Base-by-base conservation (phyloP, 2,888 invertebrate species). In the Tridacna gigas region DNA sequence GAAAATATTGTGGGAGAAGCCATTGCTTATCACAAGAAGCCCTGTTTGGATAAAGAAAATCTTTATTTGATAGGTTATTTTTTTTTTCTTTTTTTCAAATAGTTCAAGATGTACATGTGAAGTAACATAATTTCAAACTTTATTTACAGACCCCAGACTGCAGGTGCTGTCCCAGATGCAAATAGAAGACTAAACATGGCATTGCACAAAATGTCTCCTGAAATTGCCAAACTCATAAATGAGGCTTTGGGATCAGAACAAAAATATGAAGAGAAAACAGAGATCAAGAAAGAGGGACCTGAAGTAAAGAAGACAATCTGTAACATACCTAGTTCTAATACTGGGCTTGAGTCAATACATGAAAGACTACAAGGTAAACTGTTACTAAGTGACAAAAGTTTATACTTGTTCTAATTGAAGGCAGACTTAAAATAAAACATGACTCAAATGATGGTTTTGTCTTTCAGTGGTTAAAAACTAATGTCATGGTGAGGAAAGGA, bases 151-250 rank as follows among this genome's bases (percentile, higher is more conserved):
- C 90, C 91, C 7, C 85, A 88, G 77, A 90, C 91, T 25, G 90
- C 90, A 7, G 61, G 79, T 12, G 83, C 81, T 61, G 69, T 67
- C 22, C 80, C 79, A 28, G 85, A 89, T 48, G 73, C 80, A 7
- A 87, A 89, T 48, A 86, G 79, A 65, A 80, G 82, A 26, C 69
- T 91, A 51, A 87, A 88, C 28, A 76, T 86, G 22, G 91, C 92
- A 2, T 74, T 92, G 18, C 84, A 89, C n/a, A 78, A 86, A 48
- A 91, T 92, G 91, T 90, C 91, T 18, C 88, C 91, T 22, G 83
- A 88, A 25, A 78, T 90, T 37, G 89, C 91, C 11, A 79, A 78
- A 37, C 78, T 91, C 28, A 89, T 91, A 13, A 87, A 84, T 48
- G 86, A 88, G 22, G 90, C 90, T 12, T 75, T 90, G 28, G 89